Base-by-base conservation (phyloP, 2,888 invertebrate species). In the Criorhina ranunculi region DNA sequence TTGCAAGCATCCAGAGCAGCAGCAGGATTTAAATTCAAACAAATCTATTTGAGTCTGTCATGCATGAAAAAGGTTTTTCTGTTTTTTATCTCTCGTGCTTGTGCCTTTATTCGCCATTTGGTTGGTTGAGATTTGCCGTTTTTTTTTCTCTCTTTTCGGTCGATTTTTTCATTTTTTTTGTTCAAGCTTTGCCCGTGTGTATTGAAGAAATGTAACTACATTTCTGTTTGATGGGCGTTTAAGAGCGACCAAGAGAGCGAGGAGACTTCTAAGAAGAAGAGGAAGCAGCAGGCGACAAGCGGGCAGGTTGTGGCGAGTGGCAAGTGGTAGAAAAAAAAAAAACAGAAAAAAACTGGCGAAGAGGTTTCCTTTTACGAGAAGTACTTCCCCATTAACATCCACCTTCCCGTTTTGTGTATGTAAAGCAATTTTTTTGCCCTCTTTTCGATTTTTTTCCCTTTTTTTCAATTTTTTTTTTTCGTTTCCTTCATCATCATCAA, bases 331-430 rank as follows among this genome's bases (percentile, higher is more conserved):
- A 85, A 85, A n/a, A n/a, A n/a, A n/a, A n/a, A n/a, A n/a, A n/a
- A n/a, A n/a, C n/a, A n/a, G n/a, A n/a, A n/a, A n/a, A n/a, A n/a
- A 75, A 75, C 85, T 80, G 79, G 79, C 79, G 79, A 85, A 85
- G 85, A 85, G 85, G 79, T 85, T 85, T 85, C 85, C 85, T 85
- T 85, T 85, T 85, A 85, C 85, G 79, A 85, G 85, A 85, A 85
- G 85, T 85, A 85, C 85, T 85, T 85, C 85, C 85, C 85, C 85
- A 85, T 85, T 85, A 85, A 85, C 85, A 85, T 85, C 85, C 64
- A 85, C 85, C 79, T 85, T 85, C 80, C 85, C 79, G 53, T 75
- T 85, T 70, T 75, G 75, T 85, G 64, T 85, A 85, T 85, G 85
- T 85, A 85, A 85, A 85, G 79, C 85, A 80, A 85, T 85, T 79